Percentiles rank a stretch among this genome's conserved stretches.
These are phyloP conservation scores for Stenchaetothrips biformis DNA, from an alignment of 2,888 invertebrate genomes.

Conservation along the genomic window DNA sequence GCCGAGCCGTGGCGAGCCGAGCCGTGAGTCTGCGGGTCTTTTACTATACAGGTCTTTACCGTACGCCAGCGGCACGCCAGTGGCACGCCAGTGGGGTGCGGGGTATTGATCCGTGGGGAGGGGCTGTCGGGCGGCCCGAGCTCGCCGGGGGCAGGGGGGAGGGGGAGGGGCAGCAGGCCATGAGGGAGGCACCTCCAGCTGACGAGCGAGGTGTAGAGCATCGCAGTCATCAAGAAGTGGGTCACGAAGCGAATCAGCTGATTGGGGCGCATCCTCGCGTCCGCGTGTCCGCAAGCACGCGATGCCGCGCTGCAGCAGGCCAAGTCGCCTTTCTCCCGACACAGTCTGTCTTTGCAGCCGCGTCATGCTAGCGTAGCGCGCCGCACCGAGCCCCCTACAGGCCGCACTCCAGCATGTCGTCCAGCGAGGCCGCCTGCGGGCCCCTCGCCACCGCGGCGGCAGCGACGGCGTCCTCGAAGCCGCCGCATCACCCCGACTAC, in stretches of 20 bases:
- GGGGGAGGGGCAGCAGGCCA: constrained; percentile 37
- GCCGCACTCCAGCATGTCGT: constrained; percentile 6
- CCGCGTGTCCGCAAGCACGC: too few relatives aligned
- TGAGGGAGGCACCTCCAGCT: constrained; percentile 42
- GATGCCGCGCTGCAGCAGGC: neutral
- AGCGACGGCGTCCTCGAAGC: neutral
- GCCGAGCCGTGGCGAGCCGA: too few relatives aligned
- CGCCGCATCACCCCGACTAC: constrained; percentile 19
- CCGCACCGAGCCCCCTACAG: neutral
- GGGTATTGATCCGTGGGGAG: constrained; percentile 44
- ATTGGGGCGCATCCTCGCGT: neutral
- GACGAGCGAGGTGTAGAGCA: constrained; percentile 40
- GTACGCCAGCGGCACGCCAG: too few relatives aligned
- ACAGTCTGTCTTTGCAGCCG: constrained; percentile 34
- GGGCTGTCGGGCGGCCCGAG: constrained; percentile 26
- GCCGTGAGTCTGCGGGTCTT: too few relatives aligned
- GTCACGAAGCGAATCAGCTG: neutral
- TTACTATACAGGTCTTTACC: too few relatives aligned
- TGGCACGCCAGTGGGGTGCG: constrained; percentile 32
- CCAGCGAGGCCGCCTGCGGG: neutral
- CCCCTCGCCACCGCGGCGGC: neutral
- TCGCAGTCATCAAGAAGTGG: constrained; percentile 32
- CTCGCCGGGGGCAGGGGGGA: constrained; percentile 46
- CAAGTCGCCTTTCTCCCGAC: constrained; percentile 36
- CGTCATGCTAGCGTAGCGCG: neutral